These are phyloP conservation scores for Notarius lentiginosus DNA, from an alignment of 2,113 vertebrate species.

Conservation along the genomic window DNA sequence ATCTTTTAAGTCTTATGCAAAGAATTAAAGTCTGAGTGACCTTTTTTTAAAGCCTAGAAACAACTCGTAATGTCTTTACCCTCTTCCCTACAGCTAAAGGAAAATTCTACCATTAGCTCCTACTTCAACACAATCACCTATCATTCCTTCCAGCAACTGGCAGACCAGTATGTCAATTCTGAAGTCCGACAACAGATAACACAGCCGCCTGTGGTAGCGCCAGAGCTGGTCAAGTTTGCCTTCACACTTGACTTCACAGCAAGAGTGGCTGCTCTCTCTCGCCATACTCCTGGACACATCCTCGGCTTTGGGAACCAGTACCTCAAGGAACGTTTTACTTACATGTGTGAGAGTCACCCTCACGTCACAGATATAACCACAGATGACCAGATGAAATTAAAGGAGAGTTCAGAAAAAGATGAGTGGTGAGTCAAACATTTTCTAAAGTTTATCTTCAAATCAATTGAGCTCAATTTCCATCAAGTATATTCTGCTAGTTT, in stretches of 20 bases:
- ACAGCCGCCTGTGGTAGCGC: conserved; percentile 49
- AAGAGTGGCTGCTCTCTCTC: conserved; percentile 71
- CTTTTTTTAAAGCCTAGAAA: background rate
- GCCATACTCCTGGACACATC: conserved; percentile 74
- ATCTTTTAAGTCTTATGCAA: background rate
- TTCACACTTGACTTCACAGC: conserved; percentile 79
- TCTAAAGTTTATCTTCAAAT: background rate
- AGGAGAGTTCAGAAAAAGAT: background rate
- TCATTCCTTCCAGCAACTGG: conserved; percentile 79
- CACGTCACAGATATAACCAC: conserved; percentile 52
- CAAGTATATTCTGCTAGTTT: background rate
- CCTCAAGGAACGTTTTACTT: conserved; percentile 71
- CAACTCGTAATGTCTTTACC: background rate
- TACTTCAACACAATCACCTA: conserved; percentile 80
- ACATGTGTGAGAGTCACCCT: conserved; percentile 52
- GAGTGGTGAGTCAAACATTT: conserved; percentile 20
- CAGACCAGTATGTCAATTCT: conserved; percentile 70
- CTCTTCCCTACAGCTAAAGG: conserved; percentile 71
- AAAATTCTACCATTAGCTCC: conserved; percentile 66
- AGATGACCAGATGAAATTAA: background rate
- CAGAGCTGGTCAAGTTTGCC: conserved; percentile 75
- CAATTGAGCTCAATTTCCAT: background rate
- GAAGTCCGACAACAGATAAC: conserved; percentile 51
- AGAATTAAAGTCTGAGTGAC: background rate
- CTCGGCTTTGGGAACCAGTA: conserved; percentile 79